Conservation (phyloP, 2,113 vertebrate genomes). For the Tringa solitaria region DNA sequence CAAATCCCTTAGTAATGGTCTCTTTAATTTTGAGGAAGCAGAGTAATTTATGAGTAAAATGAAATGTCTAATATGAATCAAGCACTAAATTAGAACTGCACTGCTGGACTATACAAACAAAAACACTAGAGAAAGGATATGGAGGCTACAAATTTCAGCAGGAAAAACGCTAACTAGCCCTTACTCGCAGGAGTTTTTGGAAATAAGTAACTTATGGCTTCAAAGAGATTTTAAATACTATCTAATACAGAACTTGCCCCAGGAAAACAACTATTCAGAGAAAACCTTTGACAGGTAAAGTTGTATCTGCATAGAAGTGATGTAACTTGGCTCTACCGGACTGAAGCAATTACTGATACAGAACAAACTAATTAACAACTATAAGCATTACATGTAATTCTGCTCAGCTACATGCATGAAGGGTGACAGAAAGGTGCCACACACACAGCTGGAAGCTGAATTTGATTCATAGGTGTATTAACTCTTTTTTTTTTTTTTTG, state of each 20-base stretch:
- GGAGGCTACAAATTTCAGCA: not conserved
- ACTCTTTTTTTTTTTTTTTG: not conserved
- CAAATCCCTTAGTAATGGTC: not conserved
- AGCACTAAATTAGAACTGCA: not conserved
- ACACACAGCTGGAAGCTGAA: not conserved
- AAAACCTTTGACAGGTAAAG: not conserved
- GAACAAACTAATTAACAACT: not conserved
- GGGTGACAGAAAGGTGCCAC: not conserved
- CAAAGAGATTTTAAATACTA: not conserved
- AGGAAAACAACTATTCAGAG: not conserved
- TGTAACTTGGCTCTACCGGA: not conserved
- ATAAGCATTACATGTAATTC: not conserved
- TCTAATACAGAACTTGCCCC: not conserved
- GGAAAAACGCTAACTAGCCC: not conserved
- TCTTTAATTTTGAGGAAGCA: not conserved
- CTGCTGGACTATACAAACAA: not conserved
- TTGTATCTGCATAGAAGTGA: not conserved
- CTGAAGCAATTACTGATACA: not conserved
- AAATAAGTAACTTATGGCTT: not conserved
- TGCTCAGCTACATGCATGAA: not conserved
- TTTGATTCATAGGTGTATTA: not conserved
- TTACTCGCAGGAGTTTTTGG: not conserved
- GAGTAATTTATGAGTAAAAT: not conserved
- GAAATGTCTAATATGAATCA: not conserved
- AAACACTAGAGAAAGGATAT: not conserved